These are phyloP conservation scores for Burhinus oedicnemus DNA, from an alignment of 2,113 vertebrate species.

Conservation along the genomic window DNA sequence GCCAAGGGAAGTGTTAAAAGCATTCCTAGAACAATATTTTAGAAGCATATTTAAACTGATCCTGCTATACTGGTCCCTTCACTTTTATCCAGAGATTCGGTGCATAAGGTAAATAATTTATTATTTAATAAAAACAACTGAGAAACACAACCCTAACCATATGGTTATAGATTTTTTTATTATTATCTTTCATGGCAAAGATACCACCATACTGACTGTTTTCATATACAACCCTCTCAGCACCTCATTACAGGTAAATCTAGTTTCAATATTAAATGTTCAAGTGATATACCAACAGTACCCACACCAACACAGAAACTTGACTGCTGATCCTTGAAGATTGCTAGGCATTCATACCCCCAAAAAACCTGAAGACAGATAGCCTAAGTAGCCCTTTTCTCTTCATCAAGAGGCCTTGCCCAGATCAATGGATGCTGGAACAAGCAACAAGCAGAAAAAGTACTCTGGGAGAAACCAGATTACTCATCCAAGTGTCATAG, in stretches of 20 bases:
- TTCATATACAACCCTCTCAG: neutral
- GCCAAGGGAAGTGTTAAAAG: neutral
- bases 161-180: neutral
- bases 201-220: neutral
- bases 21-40: neutral
- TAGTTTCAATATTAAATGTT: neutral
- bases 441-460: neutral
- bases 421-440: neutral
- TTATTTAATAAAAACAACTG: neutral
- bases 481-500: neutral
- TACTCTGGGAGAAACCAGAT: neutral
- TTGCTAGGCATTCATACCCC: neutral
- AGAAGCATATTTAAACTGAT: neutral
- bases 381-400: neutral
- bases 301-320: neutral
- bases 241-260: neutral
- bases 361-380: neutral
- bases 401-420: neutral
- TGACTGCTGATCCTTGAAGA: neutral
- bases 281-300: neutral
- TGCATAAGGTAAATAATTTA: neutral
- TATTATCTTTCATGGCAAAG: neutral
- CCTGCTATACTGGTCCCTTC: neutral
- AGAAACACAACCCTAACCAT: neutral
- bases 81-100: neutral